Conservation (phyloP, 2,113 vertebrate species). For the Campylomormyrus numenius region DNA sequence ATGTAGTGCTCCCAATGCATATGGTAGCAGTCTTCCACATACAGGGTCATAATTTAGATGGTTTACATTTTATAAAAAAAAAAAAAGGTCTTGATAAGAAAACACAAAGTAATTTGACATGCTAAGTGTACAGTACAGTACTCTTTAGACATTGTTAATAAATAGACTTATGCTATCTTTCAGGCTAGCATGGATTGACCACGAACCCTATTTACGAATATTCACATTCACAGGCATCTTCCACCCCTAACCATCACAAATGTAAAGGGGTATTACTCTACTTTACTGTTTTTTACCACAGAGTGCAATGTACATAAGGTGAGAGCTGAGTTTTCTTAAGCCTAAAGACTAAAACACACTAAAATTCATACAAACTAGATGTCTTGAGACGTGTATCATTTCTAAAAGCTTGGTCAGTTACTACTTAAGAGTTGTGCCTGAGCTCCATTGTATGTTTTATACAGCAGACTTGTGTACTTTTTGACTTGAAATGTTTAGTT, state of each 20-base stretch:
- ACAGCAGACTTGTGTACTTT: background rate
- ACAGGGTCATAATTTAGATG: background rate
- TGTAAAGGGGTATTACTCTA: background rate
- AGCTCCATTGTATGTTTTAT: background rate
- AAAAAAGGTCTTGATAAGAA: background rate
- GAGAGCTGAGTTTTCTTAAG: too few relatives aligned
- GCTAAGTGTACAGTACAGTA: background rate
- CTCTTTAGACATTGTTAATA: background rate
- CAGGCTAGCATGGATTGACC: background rate
- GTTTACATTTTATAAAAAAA: background rate
- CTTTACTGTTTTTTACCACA: too few relatives aligned
- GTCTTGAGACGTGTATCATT: background rate
- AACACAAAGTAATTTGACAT: background rate
- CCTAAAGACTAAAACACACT: too few relatives aligned
- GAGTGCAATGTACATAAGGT: too few relatives aligned
- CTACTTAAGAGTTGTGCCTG: background rate
- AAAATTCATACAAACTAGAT: background rate
- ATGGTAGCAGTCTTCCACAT: background rate
- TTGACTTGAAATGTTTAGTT: background rate
- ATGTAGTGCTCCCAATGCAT: background rate
- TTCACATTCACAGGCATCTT: background rate
- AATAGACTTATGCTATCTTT: background rate
- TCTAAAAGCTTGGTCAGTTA: background rate
- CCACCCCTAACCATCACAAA: background rate
- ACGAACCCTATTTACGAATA: background rate